Evolutionary conservation across 2,113 vertebrate species (phyloP), one percentile per base, ranked within the genome.

Genomic region (Cryptomyrus ogoouensis): DNA sequence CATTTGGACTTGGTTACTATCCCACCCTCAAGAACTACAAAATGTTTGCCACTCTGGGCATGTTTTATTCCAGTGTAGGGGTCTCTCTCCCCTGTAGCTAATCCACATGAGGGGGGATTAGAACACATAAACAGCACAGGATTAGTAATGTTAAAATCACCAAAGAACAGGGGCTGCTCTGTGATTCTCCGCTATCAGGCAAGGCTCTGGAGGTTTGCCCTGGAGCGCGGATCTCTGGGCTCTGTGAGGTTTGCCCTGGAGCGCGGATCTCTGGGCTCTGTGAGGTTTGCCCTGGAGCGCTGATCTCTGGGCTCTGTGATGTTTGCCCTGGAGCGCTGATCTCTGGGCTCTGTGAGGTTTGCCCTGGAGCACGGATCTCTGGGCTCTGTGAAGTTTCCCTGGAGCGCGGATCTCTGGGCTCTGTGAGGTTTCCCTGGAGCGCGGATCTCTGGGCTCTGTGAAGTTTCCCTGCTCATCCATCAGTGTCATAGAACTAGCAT

Each of bases 121-220:
- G 7, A 83, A 83, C 89, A 58, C 85, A 77, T 88, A 92, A 90
- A 93, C 92, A 94, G 93, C 74, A 89, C 87, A 83, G 93, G 91
- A 92, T 94, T 89, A 31, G 19, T 56, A 42, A 88, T 83, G 21
- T 90, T 80, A 89, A 74, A 91, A 92, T 90, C 89, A 91, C 88
- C 89, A 39, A 83, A 56, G n/a, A 88, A 74, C 58, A 74, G 42
- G 9, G 83, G 19, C 27, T 74, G 83, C 12, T 74, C 9, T 35
- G 58, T 1, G 15, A 31, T 19, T 87, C 8, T 47, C 47, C 9
- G 56, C 44, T 27, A 31, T 24, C 24, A 17, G 1, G 46, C 8
- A 47, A 47, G 46, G 49, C 46, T 62, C 88, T 62, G 91, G 52
- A 24, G 19, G 52, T 19, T 15, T 7, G 77, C 27, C 89, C 86